Evolutionary conservation across 2,888 invertebrate genomes (phyloP), one percentile per base, ranked within the genome.

Genomic region (Protophormia terraenovae): DNA sequence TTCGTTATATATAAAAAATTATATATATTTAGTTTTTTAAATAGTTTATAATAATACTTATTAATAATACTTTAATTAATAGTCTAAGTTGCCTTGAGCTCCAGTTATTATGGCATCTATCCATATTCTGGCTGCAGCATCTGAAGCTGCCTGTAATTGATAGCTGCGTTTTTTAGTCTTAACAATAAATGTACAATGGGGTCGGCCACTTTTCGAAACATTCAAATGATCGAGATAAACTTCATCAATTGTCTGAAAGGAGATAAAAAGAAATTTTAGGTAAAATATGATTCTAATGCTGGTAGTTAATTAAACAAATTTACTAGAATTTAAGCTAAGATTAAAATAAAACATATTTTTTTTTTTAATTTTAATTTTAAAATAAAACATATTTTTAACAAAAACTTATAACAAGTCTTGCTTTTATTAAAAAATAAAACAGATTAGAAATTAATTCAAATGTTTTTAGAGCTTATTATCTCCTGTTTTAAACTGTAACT

Each of bases 221-320:
- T 98, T 97, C 90, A 97, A 95, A 93, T 99, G 98, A 93, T 99
- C 99, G 87, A 98, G 95, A 92, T 98, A 99, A 14, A 99, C 99
- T 93, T 99, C 98, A 93, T 98, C 97, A 89, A 99, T 98, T 38
- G 98, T 97, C 97, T 98, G 94, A 8, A 84, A 72, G 0, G n/a
- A 83, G n/a, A 7, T 7, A 7, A n/a, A n/a, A n/a, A n/a, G n/a
- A n/a, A n/a, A n/a, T n/a, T 29, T 29, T 3, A 60, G 6, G n/a
- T 3, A 41, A 41, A n/a, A 5, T 14, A 5, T 12, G 14, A 38
- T 38, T 38, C n/a, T n/a, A n/a, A n/a, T n/a, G n/a, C n/a, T n/a
- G n/a, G n/a, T n/a, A n/a, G n/a, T n/a, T n/a, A n/a, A n/a, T n/a
- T n/a, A n/a, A n/a, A n/a, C n/a, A n/a, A n/a, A n/a, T n/a, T n/a